These are phyloP conservation scores for Abrostola tripartita DNA, from an alignment of 2,888 invertebrate species.

Conservation along the genomic window DNA sequence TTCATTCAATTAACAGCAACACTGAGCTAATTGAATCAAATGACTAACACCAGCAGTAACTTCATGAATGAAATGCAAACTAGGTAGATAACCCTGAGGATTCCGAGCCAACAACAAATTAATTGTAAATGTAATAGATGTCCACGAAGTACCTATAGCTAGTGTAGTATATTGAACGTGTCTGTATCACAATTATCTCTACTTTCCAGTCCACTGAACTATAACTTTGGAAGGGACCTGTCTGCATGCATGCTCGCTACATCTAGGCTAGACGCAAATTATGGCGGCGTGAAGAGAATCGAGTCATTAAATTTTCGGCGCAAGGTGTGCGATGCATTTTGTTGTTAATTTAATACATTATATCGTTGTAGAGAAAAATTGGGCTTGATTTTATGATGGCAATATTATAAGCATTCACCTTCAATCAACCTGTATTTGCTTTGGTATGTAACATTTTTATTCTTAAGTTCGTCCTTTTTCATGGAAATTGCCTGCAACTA, in stretches of 20 bases:
- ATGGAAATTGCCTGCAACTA: background rate
- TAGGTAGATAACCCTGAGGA: slow-evolving; percentile 30
- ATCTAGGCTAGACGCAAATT: slow-evolving; percentile 18
- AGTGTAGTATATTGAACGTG: slow-evolving; percentile 52
- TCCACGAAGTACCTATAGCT: slow-evolving; percentile 37
- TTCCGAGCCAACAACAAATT: slow-evolving; percentile 29
- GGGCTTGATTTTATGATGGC: too few relatives aligned
- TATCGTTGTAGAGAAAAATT: too few relatives aligned
- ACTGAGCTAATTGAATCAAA: slow-evolving; percentile 34
- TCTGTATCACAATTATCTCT: slow-evolving; percentile 64
- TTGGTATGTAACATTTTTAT: too few relatives aligned
- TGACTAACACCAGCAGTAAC: slow-evolving; percentile 39
- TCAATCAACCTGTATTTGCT: too few relatives aligned
- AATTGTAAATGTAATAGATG: slow-evolving; percentile 37
- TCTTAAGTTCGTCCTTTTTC: too few relatives aligned
- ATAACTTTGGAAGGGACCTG: slow-evolving; percentile 46
- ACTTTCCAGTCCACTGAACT: slow-evolving; percentile 67
- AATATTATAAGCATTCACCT: too few relatives aligned
- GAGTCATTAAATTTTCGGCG: slow-evolving; percentile 22
- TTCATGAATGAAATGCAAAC: slow-evolving; percentile 39
- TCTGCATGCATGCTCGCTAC: slow-evolving; percentile 27
- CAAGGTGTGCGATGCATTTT: slow-evolving; percentile 14
- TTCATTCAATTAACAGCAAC: slow-evolving; percentile 18
- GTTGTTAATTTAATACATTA: background rate
- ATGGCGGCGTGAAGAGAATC: slow-evolving; percentile 16